Conservation (phyloP, 2,797 vertebrate species). For the Sebastes dallii region DNA sequence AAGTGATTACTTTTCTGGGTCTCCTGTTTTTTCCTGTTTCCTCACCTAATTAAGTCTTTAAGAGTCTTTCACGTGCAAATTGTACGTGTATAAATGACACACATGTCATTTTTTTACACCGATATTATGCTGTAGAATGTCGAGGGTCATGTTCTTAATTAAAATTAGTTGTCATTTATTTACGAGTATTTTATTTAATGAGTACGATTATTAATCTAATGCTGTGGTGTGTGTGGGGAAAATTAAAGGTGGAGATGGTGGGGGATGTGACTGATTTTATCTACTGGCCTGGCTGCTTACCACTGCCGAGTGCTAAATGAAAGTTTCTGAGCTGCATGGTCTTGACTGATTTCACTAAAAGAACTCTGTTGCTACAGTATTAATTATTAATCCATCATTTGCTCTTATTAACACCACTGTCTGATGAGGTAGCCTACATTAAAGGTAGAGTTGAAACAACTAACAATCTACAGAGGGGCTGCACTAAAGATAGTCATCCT, state of each 20-base stretch:
- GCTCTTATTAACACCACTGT: background rate
- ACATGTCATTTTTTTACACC: background rate
- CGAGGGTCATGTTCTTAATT: background rate
- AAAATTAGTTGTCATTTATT: background rate
- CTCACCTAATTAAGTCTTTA: background rate
- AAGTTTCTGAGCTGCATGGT: background rate
- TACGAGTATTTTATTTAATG: background rate
- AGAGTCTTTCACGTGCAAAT: background rate
- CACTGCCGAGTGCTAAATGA: background rate
- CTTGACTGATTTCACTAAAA: background rate
- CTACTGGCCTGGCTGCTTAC: background rate
- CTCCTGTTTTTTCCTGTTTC: background rate
- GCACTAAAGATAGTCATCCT: background rate
- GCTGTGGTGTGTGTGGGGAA: background rate
- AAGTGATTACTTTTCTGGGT: constrained; percentile 18
- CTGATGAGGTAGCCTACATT: background rate
- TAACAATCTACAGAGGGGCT: background rate
- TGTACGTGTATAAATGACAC: background rate
- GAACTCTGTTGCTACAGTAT: background rate
- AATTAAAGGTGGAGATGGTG: background rate
- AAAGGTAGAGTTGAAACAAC: background rate
- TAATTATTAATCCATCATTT: background rate
- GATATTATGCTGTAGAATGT: background rate
- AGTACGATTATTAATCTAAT: background rate
- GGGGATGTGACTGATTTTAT: background rate